phyloP scores from a whole-genome alignment of 2,888 invertebrate species.

The Mythimna impura region DNA sequence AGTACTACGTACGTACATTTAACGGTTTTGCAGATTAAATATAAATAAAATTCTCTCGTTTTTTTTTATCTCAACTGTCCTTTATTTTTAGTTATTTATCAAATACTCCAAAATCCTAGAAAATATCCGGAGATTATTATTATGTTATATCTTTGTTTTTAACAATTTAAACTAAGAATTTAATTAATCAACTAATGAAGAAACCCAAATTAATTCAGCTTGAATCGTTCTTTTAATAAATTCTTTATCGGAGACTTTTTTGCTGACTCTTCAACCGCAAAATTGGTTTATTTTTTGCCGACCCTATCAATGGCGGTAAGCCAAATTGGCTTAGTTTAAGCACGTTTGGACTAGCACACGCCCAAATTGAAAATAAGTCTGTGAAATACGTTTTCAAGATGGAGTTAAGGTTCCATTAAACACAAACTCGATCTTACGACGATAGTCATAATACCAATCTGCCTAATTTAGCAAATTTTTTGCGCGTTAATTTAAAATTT shows the following conservation, averaged over 20 bases:
- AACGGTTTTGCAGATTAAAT: neutral
- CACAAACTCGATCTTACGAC: neutral
- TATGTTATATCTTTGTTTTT: neutral
- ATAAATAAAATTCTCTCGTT: no score
- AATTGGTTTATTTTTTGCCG: conserved; percentile 47
- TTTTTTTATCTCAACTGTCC: neutral
- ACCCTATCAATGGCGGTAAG: conserved; percentile 36
- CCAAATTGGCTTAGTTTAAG: conserved; percentile 50
- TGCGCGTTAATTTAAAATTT: neutral
- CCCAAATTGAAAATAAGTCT: conserved; percentile 41
- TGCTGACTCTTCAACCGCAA: conserved; percentile 27
- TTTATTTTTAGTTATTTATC: no score
- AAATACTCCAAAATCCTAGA: neutral
- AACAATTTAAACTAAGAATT: neutral
- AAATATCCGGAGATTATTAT: no score
- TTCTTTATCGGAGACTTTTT: conserved; percentile 4
- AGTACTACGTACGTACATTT: neutral
- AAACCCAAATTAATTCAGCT: neutral
- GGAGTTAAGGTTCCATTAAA: conserved; percentile 21
- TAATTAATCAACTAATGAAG: neutral
- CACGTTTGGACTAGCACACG: conserved; percentile 41
- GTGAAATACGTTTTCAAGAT: conserved; percentile 21
- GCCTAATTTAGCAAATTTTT: neutral
- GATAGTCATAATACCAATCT: neutral
- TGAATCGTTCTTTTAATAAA: conserved; percentile 17